Percentiles rank a stretch among this genome's conserved stretches.
phyloP scores from a whole-genome alignment of 2,888 invertebrate genomes.

The Gari tellinella region DNA sequence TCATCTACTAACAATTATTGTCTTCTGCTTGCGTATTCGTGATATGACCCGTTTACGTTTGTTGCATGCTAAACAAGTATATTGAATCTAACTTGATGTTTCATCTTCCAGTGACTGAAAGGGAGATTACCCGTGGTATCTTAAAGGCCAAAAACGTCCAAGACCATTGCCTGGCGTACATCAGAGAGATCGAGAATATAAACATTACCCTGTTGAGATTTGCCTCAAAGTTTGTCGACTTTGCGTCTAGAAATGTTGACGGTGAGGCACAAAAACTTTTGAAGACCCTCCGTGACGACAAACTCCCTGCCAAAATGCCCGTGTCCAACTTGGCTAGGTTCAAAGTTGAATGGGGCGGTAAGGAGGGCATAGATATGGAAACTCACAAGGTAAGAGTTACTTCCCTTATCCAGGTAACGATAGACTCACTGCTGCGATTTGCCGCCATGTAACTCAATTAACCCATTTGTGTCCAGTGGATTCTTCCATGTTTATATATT shows the following conservation, averaged over 20 bases:
- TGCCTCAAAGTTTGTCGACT: constrained; percentile 97
- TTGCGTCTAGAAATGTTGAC: constrained; percentile 90
- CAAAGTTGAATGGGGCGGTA: constrained; percentile 98
- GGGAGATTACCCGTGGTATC: constrained; percentile 98
- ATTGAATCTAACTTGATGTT: too few species aligned
- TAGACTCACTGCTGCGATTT: too few species aligned
- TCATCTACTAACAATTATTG: too few species aligned
- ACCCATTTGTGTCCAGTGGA: too few species aligned
- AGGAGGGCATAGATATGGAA: constrained; percentile 93
- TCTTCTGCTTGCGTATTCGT: too few species aligned
- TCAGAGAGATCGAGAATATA: constrained; percentile 97
- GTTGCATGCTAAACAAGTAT: too few species aligned
- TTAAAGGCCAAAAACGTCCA: constrained; percentile 96
- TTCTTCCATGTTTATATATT: too few species aligned
- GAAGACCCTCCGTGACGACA: constrained; percentile 94
- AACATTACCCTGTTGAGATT: constrained; percentile 93
- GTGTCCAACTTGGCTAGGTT: constrained; percentile 75
- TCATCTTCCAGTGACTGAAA: constrained; percentile 92
- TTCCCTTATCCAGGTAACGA: constrained; percentile 9
- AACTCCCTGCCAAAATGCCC: constrained; percentile 88
- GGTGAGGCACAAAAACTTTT: constrained; percentile 95
- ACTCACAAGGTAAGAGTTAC: constrained; percentile 87
- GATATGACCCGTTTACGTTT: too few species aligned
- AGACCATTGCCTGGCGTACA: constrained; percentile 97
- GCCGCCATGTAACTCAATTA: not conserved